Conservation (phyloP, 2,888 invertebrate species). For the Stenichneumon culpator region DNA sequence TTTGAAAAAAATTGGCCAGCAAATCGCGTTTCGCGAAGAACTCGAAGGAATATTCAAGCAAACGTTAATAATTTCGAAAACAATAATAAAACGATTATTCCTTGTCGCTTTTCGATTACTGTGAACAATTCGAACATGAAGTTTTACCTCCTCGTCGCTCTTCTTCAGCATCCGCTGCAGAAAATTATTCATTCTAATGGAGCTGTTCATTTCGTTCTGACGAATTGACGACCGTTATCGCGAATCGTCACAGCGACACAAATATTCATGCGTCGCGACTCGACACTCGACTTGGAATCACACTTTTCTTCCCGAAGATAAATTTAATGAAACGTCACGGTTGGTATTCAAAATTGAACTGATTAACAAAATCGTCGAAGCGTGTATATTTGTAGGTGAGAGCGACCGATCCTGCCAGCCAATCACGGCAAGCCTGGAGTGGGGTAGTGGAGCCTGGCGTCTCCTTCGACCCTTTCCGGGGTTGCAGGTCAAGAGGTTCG, state of each 20-base stretch:
- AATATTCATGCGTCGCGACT: not conserved
- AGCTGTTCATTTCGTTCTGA: constrained; percentile 38
- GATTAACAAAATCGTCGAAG: constrained; percentile 32
- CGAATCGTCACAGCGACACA: constrained; percentile 11
- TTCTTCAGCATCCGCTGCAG: constrained; percentile 69
- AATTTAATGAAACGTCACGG: constrained; percentile 22
- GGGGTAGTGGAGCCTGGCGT: not conserved
- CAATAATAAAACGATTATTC: not conserved
- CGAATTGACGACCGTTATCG: not conserved
- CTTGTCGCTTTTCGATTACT: not conserved
- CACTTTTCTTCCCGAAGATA: not conserved
- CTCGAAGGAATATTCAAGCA: not conserved
- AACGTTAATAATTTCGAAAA: not conserved
- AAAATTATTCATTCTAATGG: constrained; percentile 70
- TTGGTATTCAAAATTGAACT: constrained; percentile 57
- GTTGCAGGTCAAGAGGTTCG: constrained; percentile 22
- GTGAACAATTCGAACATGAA: not conserved
- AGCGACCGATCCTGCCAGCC: constrained; percentile 22
- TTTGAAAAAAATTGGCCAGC: not conserved
- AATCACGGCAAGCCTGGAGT: constrained; percentile 32
- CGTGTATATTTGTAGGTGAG: constrained; percentile 11
- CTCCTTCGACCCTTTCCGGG: constrained; percentile 26
- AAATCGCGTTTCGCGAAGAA: not conserved
- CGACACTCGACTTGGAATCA: not conserved
- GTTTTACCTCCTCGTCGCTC: constrained; percentile 69